Conservation (phyloP, 2,113 vertebrate genomes). For the Tenrec ecaudatus region DNA sequence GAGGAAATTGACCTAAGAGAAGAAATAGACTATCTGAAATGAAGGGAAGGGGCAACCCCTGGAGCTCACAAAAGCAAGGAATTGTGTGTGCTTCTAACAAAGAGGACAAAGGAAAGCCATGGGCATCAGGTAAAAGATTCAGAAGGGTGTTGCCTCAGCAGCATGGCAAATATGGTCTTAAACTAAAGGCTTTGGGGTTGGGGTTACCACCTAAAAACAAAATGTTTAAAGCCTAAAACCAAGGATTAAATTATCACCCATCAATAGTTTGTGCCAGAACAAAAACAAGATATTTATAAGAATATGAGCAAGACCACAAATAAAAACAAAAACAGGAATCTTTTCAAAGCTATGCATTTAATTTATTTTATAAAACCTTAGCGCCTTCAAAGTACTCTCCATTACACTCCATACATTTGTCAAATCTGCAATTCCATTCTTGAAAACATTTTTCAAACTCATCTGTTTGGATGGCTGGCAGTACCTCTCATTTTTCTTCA, state of each 20-base stretch:
- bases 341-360: too few relatives aligned
- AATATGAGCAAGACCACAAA: not conserved
- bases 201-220: not conserved
- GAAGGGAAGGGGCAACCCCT: not conserved
- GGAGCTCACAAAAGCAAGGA: not conserved
- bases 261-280: not conserved
- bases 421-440: too few relatives aligned
- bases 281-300: not conserved
- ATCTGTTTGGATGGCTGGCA: too few relatives aligned
- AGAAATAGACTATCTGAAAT: not conserved
- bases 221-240: not conserved
- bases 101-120: not conserved
- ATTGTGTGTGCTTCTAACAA: not conserved
- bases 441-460: too few relatives aligned
- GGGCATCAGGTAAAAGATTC: fast-evolving
- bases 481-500: too few relatives aligned
- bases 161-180: not conserved
- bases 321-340: too few relatives aligned
- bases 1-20: not conserved
- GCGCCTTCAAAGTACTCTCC: too few relatives aligned
- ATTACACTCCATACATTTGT: too few relatives aligned
- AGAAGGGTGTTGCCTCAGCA: not conserved
- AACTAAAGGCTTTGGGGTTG: not conserved
- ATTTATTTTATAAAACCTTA: too few relatives aligned
- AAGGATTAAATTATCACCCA: not conserved